phyloP scores from a whole-genome alignment of 2,113 vertebrate species.

The Trematomus loennbergii region DNA sequence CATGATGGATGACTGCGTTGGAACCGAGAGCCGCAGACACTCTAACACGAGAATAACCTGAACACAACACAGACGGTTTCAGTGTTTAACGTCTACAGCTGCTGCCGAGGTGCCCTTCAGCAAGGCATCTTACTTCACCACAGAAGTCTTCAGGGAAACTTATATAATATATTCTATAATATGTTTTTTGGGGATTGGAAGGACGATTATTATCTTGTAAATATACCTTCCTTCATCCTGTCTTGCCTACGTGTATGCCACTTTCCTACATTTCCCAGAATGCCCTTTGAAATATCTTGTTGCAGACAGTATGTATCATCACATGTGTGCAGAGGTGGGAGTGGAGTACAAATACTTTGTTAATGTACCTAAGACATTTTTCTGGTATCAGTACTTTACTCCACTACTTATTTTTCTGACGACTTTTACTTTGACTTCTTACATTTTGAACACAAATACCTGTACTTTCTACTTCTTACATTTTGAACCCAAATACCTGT shows the following conservation, averaged over 20 bases:
- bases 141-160: not conserved
- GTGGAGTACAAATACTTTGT: too few species aligned
- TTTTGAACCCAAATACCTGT: too few species aligned
- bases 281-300: not conserved
- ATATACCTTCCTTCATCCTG: not conserved
- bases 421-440: too few species aligned
- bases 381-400: too few species aligned
- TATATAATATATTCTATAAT: not conserved
- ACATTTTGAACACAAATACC: too few species aligned
- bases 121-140: not conserved
- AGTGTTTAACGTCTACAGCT: not conserved
- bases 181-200: not conserved
- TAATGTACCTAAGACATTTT: too few species aligned
- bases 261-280: not conserved
- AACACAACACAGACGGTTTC: not conserved
- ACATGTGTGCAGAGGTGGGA: not conserved
- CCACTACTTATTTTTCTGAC: too few species aligned
- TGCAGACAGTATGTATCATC: not conserved
- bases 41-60: not conserved
- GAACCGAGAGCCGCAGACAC: conserved; percentile 29
- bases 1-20: conserved; percentile 42
- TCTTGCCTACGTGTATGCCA: not conserved
- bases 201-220: not conserved
- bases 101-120: not conserved
- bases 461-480: too few species aligned